Conservation (phyloP, 2,888 invertebrate species). For the Sceliomorpha sp. region DNA sequence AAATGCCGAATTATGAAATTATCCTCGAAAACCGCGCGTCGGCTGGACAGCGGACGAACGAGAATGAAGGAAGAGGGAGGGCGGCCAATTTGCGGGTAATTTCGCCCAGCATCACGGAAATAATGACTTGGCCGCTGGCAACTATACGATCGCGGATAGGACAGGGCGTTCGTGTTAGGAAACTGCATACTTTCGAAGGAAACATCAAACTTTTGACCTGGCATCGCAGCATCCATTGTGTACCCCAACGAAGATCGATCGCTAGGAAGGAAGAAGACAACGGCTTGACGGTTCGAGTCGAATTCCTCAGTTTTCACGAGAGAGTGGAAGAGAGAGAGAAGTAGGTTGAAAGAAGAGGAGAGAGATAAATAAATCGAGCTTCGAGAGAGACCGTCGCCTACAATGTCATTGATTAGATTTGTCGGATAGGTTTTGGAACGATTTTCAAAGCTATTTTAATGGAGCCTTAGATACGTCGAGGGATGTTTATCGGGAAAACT, state of each 20-base stretch:
- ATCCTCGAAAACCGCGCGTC: constrained; percentile 60
- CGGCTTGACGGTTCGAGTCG: constrained; percentile 29
- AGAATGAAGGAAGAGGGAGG: constrained; percentile 44
- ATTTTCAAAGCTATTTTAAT: too few species aligned
- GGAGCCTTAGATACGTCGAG: too few species aligned
- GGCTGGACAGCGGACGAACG: constrained; percentile 1
- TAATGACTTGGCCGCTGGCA: constrained; percentile 76
- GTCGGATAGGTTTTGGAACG: too few species aligned
- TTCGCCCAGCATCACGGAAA: constrained; percentile 70
- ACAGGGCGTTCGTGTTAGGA: constrained; percentile 14
- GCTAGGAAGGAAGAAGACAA: constrained; percentile 43
- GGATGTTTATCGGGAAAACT: too few species aligned
- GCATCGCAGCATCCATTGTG: constrained; percentile 21
- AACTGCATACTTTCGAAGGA: constrained; percentile 21
- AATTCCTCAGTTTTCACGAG: constrained; percentile 39
- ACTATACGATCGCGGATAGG: constrained; percentile 75
- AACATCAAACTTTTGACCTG: constrained; percentile 50
- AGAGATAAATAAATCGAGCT: too few species aligned
- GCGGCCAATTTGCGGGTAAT: constrained; percentile 76
- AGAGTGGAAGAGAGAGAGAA: too few species aligned
- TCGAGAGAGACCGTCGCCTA: not conserved
- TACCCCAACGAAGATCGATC: constrained; percentile 59
- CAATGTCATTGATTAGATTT: constrained; percentile 35
- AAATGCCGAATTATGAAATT: constrained; percentile 76
- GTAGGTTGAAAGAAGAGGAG: too few species aligned